phyloP scores from a whole-genome alignment of 2,888 invertebrate species.

The Steinernema carpocapsae region DNA sequence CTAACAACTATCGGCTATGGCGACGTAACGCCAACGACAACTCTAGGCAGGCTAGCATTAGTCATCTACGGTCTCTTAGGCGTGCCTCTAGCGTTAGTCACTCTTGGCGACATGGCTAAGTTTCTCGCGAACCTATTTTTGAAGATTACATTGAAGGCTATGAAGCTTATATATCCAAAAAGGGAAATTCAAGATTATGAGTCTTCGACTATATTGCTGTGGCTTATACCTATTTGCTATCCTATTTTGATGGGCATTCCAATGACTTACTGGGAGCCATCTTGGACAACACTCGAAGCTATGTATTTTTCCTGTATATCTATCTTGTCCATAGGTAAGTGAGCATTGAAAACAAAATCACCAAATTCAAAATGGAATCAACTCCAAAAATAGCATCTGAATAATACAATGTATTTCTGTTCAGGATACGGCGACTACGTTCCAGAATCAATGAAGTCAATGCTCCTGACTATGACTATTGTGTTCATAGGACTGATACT shows the following conservation, averaged over 20 bases:
- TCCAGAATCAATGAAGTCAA: background rate
- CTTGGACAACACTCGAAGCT: slow-evolving; percentile 2
- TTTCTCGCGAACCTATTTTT: background rate
- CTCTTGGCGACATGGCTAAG: slow-evolving; percentile 18
- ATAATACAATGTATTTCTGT: no score
- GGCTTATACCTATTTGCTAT: slow-evolving; percentile 17
- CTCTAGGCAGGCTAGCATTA: background rate
- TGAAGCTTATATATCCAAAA: background rate
- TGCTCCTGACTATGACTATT: background rate
- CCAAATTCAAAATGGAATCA: no score
- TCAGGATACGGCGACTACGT: slow-evolving; percentile 25
- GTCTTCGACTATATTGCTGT: background rate
- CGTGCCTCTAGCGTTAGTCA: slow-evolving; percentile 8
- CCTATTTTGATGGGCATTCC: slow-evolving; percentile 18
- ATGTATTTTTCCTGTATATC: slow-evolving; percentile 19
- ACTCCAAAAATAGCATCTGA: no score
- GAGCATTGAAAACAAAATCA: no score
- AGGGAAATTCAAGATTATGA: slow-evolving; percentile 6
- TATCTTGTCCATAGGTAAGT: slow-evolving; percentile 12
- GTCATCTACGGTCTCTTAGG: background rate
- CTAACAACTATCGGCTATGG: slow-evolving; percentile 26
- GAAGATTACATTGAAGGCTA: background rate
- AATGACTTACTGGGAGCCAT: slow-evolving; percentile 14
- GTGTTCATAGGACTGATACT: slow-evolving; percentile 8
- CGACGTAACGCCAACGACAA: background rate